phyloP scores from a whole-genome alignment of 2,888 invertebrate genomes.

The Chymomyza fuscimana region DNA sequence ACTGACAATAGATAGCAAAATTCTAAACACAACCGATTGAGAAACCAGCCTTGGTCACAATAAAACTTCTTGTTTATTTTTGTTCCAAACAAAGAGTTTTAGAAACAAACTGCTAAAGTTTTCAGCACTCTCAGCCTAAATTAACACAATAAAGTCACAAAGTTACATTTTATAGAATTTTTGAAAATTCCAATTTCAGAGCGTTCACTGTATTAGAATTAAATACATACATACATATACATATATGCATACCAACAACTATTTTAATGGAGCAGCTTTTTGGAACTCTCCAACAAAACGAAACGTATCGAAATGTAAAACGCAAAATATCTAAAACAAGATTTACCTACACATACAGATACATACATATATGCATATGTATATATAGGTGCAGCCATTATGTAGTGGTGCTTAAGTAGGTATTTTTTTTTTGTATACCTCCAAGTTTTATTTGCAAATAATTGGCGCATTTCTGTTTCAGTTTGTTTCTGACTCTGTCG shows the following conservation, averaged over 20 bases:
- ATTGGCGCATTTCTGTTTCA: slow-evolving; percentile 17
- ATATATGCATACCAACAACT: not conserved
- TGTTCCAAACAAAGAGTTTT: no score
- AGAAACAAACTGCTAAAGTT: no score
- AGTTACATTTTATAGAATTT: not conserved
- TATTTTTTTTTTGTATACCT: slow-evolving; percentile 14
- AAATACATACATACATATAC: not conserved
- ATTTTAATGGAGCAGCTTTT: not conserved
- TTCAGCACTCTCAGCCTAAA: no score
- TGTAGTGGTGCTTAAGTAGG: slow-evolving; percentile 4
- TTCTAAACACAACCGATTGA: no score
- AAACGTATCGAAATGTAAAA: slow-evolving; percentile 39
- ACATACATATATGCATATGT: not conserved
- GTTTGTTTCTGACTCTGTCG: not conserved
- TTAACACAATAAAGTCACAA: no score
- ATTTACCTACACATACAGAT: slow-evolving; percentile 37
- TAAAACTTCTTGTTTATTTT: no score
- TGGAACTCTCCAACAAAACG: slow-evolving; percentile 12
- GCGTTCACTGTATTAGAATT: not conserved
- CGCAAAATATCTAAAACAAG: slow-evolving; percentile 53
- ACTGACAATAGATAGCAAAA: no score
- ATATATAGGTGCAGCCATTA: slow-evolving; percentile 1
- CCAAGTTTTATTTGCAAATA: slow-evolving; percentile 45
- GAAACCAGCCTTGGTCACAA: no score
- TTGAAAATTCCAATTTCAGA: not conserved